Base-by-base conservation (phyloP, 2,888 invertebrate species). In the Pycnomerus fuliginosus region DNA sequence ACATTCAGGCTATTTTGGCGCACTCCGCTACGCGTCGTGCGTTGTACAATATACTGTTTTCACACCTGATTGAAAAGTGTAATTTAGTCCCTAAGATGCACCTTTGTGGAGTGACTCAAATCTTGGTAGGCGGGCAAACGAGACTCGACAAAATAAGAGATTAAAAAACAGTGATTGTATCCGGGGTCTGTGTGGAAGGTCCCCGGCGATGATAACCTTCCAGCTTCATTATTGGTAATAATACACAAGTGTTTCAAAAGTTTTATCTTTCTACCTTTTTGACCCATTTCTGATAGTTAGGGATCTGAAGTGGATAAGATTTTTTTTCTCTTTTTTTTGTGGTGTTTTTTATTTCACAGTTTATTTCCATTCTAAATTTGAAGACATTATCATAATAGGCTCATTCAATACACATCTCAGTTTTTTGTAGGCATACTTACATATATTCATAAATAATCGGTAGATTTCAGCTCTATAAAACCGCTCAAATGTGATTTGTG, bases 181-280 rank as follows among this genome's bases (percentile, higher is more conserved):
- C 38, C 38, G 38, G 38, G 38, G 30, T 38, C 38, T n/a, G n/a
- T 29, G 28, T 38, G 30, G 38, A 37, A 38, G 38, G 38, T 38
- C 30, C n/a, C 27, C 11, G 35, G 20, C 10, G 20, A 20, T 13
- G 38, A 38, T 38, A 38, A 38, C 38, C 30, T 22, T 30, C 13
- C 12, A 12, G 2, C 2, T 37, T 3, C 10, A 27, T 20, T 23
- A 10, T 33, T 14, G 17, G 23, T 24, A 27, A 8, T 3, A 16
- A 23, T 23, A 13, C 1, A 4, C 8, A 27, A 25, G 17, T 27
- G 16, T 36, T 36, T 36, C 36, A 15, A 36, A 36, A 36, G 25
- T 16, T 13, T 23, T 25, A 11, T n/a, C 30, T 29, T 14, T 8
- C n/a, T 30, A 38, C 29, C 20, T 38, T 30, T 13, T 38, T 38